Conservation (phyloP, 1,140 invertebrate species). For the Halesus radiatus region DNA sequence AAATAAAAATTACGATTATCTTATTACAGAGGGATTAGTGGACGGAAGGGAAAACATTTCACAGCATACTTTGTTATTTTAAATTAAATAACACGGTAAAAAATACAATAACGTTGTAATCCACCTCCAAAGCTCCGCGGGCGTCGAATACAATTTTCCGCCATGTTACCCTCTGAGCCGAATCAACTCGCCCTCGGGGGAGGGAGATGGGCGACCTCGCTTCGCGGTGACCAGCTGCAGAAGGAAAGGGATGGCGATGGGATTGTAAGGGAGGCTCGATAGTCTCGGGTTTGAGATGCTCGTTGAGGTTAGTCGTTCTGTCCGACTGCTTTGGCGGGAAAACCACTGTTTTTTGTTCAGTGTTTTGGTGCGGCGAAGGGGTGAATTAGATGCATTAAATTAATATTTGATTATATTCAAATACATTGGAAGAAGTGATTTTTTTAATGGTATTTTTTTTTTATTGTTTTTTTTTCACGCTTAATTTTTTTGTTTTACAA, state of each 20-base stretch:
- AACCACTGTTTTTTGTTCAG: conserved; percentile 53
- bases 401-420: too few relatives aligned
- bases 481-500: too few relatives aligned
- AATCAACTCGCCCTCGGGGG: conserved; percentile 48
- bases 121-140: conserved; percentile 53
- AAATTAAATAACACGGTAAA: conserved; percentile 53
- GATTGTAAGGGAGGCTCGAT: background rate
- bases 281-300: conserved; percentile 32
- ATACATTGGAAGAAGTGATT: too few relatives aligned
- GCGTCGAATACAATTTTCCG: conserved; percentile 58
- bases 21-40: background rate
- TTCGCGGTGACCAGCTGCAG: background rate
- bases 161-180: conserved; percentile 57
- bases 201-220: too few relatives aligned
- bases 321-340: conserved; percentile 52
- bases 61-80: conserved; percentile 41
- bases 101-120: conserved; percentile 58
- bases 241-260: conserved; percentile 23
- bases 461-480: too few relatives aligned
- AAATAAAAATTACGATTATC: background rate
- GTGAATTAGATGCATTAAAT: background rate
- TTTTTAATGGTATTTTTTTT: too few relatives aligned
- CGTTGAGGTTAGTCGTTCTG: conserved; percentile 51
- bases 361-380: conserved; percentile 3
- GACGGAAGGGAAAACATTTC: conserved; percentile 4